Conservation (phyloP, 2,113 vertebrate genomes). For the Pachycephala philippinensis region DNA sequence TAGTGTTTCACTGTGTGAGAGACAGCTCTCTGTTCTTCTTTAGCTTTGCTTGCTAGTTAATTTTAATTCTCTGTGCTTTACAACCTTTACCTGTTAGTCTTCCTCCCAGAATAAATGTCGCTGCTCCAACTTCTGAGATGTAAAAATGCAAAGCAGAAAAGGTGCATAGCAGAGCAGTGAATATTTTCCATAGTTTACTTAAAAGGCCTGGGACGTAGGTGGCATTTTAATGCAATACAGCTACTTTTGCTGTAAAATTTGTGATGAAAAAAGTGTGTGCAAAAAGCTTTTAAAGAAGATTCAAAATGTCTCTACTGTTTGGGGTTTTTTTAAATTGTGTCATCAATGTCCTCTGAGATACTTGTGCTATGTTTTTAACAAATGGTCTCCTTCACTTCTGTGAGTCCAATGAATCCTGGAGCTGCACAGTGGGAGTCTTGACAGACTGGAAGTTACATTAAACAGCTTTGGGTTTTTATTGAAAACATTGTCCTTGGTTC, state of each 20-base stretch:
- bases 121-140: neutral
- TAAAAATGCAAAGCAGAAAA: neutral
- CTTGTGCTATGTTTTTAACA: neutral
- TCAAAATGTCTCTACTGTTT: neutral
- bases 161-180: neutral
- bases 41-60: neutral
- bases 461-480: constrained; percentile 41
- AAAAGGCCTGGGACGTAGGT: neutral
- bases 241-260: neutral
- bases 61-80: neutral
- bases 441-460: constrained; percentile 54
- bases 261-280: neutral
- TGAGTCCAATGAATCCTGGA: neutral
- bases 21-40: neutral
- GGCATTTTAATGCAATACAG: neutral
- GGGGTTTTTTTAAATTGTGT: neutral
- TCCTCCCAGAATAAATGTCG: neutral
- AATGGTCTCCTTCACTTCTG: neutral
- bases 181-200: neutral
- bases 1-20: neutral
- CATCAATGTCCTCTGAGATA: neutral
- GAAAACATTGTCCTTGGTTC: constrained; percentile 59
- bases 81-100: neutral
- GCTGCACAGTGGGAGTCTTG: constrained; percentile 46
- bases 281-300: neutral